phyloP scores from a whole-genome alignment of 2,113 vertebrate species.

The Phoxinus phoxinus region DNA sequence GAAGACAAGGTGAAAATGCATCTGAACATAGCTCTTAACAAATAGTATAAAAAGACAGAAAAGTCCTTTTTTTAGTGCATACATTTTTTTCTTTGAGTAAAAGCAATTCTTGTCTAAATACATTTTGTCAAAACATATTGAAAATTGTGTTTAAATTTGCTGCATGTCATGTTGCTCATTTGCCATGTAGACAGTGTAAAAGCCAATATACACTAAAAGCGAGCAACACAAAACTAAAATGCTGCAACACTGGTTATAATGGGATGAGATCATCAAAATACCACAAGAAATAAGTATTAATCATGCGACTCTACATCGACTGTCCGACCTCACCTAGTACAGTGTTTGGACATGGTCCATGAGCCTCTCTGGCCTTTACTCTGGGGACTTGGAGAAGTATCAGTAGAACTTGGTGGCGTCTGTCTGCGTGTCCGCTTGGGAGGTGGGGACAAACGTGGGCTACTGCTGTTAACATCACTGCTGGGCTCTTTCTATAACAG shows the following conservation, averaged over 20 bases:
- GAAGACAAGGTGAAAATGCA: constrained; percentile 49
- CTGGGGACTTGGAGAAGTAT: constrained; percentile 90
- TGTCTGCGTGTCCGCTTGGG: constrained; percentile 91
- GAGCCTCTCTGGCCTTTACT: constrained; percentile 89
- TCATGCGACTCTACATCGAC: background rate
- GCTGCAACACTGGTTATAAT: background rate
- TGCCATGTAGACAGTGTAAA: background rate
- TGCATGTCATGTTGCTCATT: background rate
- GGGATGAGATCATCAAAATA: background rate
- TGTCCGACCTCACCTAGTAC: constrained; percentile 83
- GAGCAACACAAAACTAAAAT: background rate
- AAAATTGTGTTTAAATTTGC: background rate
- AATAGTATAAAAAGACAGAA: background rate
- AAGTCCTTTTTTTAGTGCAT: background rate
- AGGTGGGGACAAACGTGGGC: constrained; percentile 88
- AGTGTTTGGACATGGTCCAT: constrained; percentile 89
- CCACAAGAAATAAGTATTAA: background rate
- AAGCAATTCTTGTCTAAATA: background rate
- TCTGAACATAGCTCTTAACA: background rate
- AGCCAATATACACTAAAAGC: background rate
- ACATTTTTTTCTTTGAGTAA: background rate
- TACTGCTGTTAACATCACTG: constrained; percentile 93
- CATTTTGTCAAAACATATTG: too few relatives aligned
- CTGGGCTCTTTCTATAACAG: constrained; percentile 84
- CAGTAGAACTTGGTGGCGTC: constrained; percentile 91